Base-by-base conservation (phyloP, 1,140 invertebrate species). In the Ceratina japonica region DNA sequence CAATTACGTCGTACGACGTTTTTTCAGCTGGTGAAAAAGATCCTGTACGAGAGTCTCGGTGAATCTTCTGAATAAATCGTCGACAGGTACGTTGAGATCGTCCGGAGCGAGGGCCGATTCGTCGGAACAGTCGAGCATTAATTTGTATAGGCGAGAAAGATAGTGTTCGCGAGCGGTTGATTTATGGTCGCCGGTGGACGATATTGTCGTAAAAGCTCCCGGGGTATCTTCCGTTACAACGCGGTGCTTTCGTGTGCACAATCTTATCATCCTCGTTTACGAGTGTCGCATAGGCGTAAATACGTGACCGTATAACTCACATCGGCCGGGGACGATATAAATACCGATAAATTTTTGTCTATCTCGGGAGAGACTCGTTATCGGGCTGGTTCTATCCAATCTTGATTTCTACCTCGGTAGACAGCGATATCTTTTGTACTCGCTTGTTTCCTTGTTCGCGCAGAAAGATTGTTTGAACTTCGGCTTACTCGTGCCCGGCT, bases 101-200 rank as follows among this genome's bases (percentile, higher is more conserved):
- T 31, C 27, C 27, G 4, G n/a, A n/a, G n/a, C 27, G 27, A n/a
- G 37, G 37, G 37, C 37, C 37, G 10, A 44, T 44, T 44, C 37
- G 37, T 44, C 18, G 49, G 15, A 73, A 24, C 63, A 58, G 64
- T 64, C 61, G 37, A 37, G n/a, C 20, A 64, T 27, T 49, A 16
- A 74, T 88, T 89, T 77, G 81, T 80, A 72, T 80, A 75, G 81
- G 79, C 82, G 84, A n/a, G 66, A 86, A 84, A 88, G 84, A 90
- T 87, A 86, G 82, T 81, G 82, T 77, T 87, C 76, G 79, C 86
- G 82, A 79, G 54, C 49, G 77, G 82, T 87, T 90, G 86, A 91
- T 91, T 90, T 90, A 90, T 88, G 79, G 61, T 81, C 81, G 49
- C 37, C 0, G 59, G 81, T 7, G n/a, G 64, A 77, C 79, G 70